phyloP scores from a whole-genome alignment of 2,113 vertebrate genomes.

The Cathartes aura region DNA sequence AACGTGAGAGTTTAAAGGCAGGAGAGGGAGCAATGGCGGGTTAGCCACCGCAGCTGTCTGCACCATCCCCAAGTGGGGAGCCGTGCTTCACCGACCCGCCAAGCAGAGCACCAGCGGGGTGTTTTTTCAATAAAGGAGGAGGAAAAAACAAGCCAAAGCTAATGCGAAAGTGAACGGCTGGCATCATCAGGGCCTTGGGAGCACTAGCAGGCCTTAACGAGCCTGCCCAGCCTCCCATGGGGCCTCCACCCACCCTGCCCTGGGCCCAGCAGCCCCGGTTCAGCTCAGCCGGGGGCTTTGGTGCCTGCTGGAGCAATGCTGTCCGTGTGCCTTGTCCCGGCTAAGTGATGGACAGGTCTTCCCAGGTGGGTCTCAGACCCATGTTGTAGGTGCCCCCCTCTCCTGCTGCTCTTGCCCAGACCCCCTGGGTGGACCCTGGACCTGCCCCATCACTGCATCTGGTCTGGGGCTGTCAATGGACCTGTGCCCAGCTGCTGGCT shows the following conservation, averaged over 20 bases:
- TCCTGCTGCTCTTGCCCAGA: neutral
- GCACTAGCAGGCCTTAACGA: neutral
- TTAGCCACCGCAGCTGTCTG: neutral
- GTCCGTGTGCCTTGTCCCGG: rapidly evolving
- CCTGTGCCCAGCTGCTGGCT: neutral
- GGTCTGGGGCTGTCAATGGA: neutral
- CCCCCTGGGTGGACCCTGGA: neutral
- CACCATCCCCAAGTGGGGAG: rapidly evolving
- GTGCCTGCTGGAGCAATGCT: neutral
- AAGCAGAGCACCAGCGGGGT: rapidly evolving
- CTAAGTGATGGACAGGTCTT: no score
- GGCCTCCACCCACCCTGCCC: neutral
- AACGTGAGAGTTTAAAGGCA: neutral
- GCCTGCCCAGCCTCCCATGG: neutral
- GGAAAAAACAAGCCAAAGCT: neutral
- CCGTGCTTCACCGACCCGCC: neutral
- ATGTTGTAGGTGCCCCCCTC: rapidly evolving
- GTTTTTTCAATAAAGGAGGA: neutral
- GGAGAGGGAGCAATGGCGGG: neutral
- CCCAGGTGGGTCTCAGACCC: neutral
- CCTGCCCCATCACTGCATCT: neutral
- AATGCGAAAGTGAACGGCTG: neutral
- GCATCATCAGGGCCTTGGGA: neutral
- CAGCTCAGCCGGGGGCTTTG: neutral
- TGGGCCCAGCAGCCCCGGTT: neutral